Evolutionary conservation across 2,797 vertebrate species (phyloP), one percentile per base, ranked within the genome.

Genomic region (Danio jaintianensis): DNA sequence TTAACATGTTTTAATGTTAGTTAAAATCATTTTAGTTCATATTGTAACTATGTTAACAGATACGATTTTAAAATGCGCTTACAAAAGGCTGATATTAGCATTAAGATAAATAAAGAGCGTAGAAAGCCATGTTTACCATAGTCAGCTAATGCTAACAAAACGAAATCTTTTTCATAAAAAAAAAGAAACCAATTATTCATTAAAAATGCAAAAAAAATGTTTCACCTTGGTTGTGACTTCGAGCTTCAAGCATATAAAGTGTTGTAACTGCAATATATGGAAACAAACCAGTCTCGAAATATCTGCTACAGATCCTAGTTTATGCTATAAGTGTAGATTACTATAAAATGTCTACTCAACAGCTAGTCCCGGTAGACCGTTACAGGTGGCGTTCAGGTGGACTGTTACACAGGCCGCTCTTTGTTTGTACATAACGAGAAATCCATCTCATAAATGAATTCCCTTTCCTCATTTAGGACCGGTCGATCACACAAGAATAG

Each of bases 371-470:
- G 48, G 42, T 56, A 79, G 53, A 43, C 43, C 40, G 12, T 47
- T 47, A 80, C 16, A 72, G 47, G 29, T 75, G 56, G 66, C 47
- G 42, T 76, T 72, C 55, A 84, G 78, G 47, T 72, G 68, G 66
- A 66, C 53, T 68, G 78, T 73, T 78, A 18, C 61, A 78, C 73
- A 68, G 74, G 78, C 76, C 55, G 7, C 48, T 80, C 64, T 84
- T 81, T 84, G 74, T 81, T 84, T 84, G 61, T 52, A 61, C 61
- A 40, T 84, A 67, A 84, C 47, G 3, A 52, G 55, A 58, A 76
- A 84, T 81, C 68, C 43, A 73, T 84, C 68, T 78, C 45, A 56
- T 67, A 53, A 76, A 84, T 73, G 22, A 81, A 84, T 72, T 68
- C 53, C 79, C 56, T 77, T 76, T 67, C 61, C 67, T 73, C 62